Base-by-base conservation (phyloP, 2,113 vertebrate species). In the Ochotona curzoniae region DNA sequence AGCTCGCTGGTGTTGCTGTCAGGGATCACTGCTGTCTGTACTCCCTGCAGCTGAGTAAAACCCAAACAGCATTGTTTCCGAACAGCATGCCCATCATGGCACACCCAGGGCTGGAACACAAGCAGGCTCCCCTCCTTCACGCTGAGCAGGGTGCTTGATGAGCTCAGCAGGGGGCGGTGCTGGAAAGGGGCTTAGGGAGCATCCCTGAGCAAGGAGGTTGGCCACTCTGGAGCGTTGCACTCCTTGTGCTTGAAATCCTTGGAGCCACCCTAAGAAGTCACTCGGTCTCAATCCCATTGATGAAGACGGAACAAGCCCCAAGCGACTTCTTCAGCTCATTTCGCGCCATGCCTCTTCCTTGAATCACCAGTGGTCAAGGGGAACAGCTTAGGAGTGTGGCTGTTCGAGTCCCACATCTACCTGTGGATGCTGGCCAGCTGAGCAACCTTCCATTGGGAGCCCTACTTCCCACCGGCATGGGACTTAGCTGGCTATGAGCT, bases 1-100 rank as follows among this genome's bases (percentile, higher is more conserved):
- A 67, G 25, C 64, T 78, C 21, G 30, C 2, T 44, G 38, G 81
- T 51, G 23, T n/a, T 73, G 26, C 35, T 35, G 0, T 76, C 92
- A 83, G 61, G 23, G n/a, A 61, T 8, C 3, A 35, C 67, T 60
- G 76, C 86, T 92, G 74, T 71, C 93, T 82, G 63, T 78, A 63
- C 49, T 76, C 49, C 49, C 32, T 35, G 38, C 25, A 21, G 89
- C 61, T 74, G 91, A 79, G 94, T 94, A 61, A 93, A 95, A 85
- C 67, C 66, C 85, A 85, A 70, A 32, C 21, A 66, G 17, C 74
- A 88, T 61, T 28, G 44, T 44, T 7, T 73, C 69, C 84, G 66
- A 57, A 9, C 7, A 81, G 8, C 21, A 1, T 0, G 67, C 13
- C 28, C 28, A 15, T 54, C 57, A 21, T 63, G 60, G 3, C 38